phyloP scores from a whole-genome alignment of 2,797 vertebrate genomes.

The Notamacropus eugenii region DNA sequence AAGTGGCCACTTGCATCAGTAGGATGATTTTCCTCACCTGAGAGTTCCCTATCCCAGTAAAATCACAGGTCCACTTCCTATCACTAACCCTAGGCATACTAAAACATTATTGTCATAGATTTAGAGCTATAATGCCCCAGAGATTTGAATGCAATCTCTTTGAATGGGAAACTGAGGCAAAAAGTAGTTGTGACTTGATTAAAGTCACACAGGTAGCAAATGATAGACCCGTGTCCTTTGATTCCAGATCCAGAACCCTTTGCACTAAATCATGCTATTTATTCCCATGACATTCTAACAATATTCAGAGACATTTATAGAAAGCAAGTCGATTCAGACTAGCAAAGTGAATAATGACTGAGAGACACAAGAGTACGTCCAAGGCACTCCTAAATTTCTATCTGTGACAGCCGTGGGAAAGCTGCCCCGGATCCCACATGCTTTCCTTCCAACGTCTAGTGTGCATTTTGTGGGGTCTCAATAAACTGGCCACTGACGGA shows the following conservation, averaged over 20 bases:
- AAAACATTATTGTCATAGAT: not conserved
- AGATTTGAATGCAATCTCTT: no score
- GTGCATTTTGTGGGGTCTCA: not conserved
- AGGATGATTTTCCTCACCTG: not conserved
- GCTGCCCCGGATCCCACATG: not conserved
- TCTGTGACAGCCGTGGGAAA: not conserved
- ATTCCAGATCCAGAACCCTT: not conserved
- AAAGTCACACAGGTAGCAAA: not conserved
- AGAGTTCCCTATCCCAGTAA: not conserved
- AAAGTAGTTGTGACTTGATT: not conserved
- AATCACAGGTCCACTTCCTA: not conserved
- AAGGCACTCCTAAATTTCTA: conserved; percentile 5
- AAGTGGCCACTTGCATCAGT: not conserved
- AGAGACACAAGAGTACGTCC: not conserved
- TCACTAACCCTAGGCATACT: not conserved
- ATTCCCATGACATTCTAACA: not conserved
- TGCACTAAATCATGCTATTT: not conserved
- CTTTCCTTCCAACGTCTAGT: not conserved
- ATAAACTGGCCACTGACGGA: not conserved
- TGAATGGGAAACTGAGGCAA: not conserved
- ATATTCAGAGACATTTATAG: not conserved
- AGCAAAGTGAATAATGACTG: not conserved
- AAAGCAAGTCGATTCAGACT: not conserved
- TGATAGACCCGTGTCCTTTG: not conserved
- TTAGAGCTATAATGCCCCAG: not conserved